Conservation (phyloP, 2,888 invertebrate genomes). For the Amphipyra tragopoginis region DNA sequence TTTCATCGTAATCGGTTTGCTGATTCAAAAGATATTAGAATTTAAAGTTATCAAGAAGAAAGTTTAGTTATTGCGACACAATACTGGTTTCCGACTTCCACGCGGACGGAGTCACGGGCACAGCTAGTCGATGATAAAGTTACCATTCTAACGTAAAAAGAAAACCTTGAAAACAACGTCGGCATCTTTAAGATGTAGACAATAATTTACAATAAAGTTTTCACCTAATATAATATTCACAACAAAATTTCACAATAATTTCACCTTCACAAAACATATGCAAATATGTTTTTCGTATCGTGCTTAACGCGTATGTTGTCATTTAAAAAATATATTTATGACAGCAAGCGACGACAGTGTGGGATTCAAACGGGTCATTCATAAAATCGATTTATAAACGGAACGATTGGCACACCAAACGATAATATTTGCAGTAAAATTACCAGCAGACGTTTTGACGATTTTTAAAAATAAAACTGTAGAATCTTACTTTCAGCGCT, state of each 20-base stretch:
- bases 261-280: conserved; percentile 34
- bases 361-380: conserved; percentile 16
- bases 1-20: too few species aligned
- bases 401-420: neutral
- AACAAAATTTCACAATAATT: conserved; percentile 34
- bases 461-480: too few species aligned
- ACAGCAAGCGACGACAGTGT: conserved; percentile 18
- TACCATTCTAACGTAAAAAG: neutral
- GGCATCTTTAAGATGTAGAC: neutral
- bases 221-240: conserved; percentile 40
- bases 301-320: conserved; percentile 25
- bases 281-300: conserved; percentile 49
- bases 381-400: conserved; percentile 10
- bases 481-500: too few species aligned
- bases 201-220: conserved; percentile 16
- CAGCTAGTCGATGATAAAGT: too few species aligned
- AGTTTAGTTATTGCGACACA: too few species aligned
- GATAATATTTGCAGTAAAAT: neutral
- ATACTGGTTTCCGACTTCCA: too few species aligned
- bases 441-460: too few species aligned
- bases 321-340: conserved; percentile 47
- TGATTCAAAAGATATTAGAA: too few species aligned
- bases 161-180: neutral
- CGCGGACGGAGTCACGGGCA: too few species aligned
- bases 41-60: too few species aligned